A percentile compares a stretch with the other conserved stretches of the same genome.
Evolutionary conservation across 2,888 invertebrate genomes (phyloP).

Genomic region (Caenorhabditis doughertyi): DNA sequence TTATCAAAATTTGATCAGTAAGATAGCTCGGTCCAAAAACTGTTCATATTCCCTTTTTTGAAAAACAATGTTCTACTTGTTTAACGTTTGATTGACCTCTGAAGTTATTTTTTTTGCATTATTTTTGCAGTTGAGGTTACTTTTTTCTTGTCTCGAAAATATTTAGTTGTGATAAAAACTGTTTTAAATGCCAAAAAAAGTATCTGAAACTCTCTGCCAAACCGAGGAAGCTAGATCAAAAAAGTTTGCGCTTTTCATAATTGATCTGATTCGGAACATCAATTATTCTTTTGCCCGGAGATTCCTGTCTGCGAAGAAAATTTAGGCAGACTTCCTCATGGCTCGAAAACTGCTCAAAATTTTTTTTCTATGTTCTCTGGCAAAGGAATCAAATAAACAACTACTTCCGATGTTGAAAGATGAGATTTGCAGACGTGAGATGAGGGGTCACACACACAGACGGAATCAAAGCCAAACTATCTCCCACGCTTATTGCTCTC

Average conservation of each 20-base stretch:
- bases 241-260: neutral
- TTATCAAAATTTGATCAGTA: too few species aligned
- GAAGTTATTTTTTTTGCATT: too few species aligned
- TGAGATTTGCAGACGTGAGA: constrained; percentile 45
- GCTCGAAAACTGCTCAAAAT: constrained; percentile 17
- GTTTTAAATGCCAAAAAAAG: too few species aligned
- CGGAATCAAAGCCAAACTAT: constrained; percentile 41
- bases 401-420: constrained; percentile 57
- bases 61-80: too few species aligned
- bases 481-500: constrained; percentile 53
- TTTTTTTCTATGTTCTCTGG: constrained; percentile 28
- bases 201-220: too few species aligned
- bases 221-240: too few species aligned
- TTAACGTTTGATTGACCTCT: too few species aligned
- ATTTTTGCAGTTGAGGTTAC: too few species aligned
- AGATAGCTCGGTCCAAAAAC: too few species aligned
- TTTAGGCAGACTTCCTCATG: constrained; percentile 28
- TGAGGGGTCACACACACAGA: constrained; percentile 12
- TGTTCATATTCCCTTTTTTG: too few species aligned
- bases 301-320: constrained; percentile 11
- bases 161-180: too few species aligned
- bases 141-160: too few species aligned
- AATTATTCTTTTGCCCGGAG: neutral
- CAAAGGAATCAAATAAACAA: constrained; percentile 48
- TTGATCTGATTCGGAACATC: neutral